A percentile compares a stretch with the other conserved stretches of the same genome.
These are phyloP conservation scores for Patella caerulea DNA, from an alignment of 2,888 invertebrate genomes.

Conservation along the genomic window DNA sequence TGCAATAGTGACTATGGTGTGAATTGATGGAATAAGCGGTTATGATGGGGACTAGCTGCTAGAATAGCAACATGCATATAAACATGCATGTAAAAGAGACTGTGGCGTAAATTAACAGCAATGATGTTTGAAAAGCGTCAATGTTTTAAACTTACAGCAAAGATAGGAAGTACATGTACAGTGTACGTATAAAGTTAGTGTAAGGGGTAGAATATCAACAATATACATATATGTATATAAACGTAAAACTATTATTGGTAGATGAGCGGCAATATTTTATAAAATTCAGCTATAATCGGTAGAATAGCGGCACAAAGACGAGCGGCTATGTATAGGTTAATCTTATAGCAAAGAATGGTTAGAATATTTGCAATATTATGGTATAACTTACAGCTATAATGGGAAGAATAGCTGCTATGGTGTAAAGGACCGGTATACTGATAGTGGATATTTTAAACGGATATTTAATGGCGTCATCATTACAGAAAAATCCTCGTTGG, in stretches of 20 bases:
- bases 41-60: too few species aligned
- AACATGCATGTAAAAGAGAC: too few species aligned
- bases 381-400: background rate
- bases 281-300: background rate
- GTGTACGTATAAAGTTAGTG: too few species aligned
- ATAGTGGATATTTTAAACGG: constrained; percentile 79
- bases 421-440: constrained; percentile 37
- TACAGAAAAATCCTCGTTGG: constrained; percentile 91
- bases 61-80: too few species aligned
- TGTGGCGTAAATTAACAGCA: too few species aligned
- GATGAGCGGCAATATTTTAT: background rate
- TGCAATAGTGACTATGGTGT: too few species aligned
- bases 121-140: too few species aligned
- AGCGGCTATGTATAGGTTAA: background rate
- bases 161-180: too few species aligned
- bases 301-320: background rate
- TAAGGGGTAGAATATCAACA: too few species aligned
- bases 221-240: too few species aligned
- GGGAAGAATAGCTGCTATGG: constrained; percentile 29
- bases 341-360: background rate
- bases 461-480: constrained; percentile 90
- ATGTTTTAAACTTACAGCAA: too few species aligned
- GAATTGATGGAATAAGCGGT: too few species aligned
- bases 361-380: background rate
- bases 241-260: background rate